phyloP scores from a whole-genome alignment of 2,113 vertebrate species.

The Turnix velox region DNA sequence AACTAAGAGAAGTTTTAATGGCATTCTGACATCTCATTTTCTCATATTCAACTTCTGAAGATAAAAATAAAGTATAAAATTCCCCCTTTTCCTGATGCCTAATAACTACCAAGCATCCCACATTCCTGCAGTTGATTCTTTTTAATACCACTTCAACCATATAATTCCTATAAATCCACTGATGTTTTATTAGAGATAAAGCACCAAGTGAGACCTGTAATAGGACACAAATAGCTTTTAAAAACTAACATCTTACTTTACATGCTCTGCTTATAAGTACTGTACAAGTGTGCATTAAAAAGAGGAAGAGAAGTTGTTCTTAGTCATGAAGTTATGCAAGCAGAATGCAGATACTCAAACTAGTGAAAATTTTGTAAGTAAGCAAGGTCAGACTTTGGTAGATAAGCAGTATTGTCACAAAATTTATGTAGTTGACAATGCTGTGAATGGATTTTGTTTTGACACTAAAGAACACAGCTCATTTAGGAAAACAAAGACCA shows the following conservation, averaged over 20 bases:
- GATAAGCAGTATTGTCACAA: background rate
- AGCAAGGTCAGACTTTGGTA: background rate
- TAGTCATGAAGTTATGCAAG: background rate
- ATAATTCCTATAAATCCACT: background rate
- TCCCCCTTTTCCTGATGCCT: background rate
- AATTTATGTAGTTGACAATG: background rate
- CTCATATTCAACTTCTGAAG: background rate
- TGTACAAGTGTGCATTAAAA: background rate
- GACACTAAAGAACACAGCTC: slow-evolving; percentile 11
- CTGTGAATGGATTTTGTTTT: slow-evolving; percentile 13
- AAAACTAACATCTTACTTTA: background rate
- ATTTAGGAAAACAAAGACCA: slow-evolving; percentile 62
- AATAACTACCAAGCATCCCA: background rate
- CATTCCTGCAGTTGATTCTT: slow-evolving; percentile 1
- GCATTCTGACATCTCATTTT: background rate
- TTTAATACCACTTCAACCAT: background rate
- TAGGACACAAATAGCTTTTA: background rate
- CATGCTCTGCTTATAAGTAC: background rate
- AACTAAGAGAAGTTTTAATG: background rate
- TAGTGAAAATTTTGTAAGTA: background rate
- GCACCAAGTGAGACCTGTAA: background rate
- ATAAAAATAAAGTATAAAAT: background rate
- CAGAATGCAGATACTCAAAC: background rate
- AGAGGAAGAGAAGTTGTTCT: background rate
- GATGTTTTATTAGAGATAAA: background rate